A percentile compares a stretch with the other conserved stretches of the same genome.
Conservation (phyloP, 2,113 vertebrate genomes). For the Ceuthmochares aereus region DNA sequence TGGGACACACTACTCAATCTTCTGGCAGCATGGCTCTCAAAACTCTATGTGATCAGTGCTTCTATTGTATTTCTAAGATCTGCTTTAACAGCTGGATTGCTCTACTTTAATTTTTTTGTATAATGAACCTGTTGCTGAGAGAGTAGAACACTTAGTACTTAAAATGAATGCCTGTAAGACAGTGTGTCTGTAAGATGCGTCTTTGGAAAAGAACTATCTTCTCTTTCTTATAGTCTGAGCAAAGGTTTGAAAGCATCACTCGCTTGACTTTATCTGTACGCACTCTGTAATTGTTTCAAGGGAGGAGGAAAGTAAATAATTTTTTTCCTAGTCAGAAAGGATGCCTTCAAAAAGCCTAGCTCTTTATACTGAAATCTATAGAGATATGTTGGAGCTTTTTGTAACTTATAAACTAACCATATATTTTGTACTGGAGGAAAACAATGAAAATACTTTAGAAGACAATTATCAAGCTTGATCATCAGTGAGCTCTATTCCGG, state of each 20-base stretch:
- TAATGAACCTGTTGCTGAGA: not conserved
- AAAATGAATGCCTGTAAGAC: not conserved
- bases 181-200: not conserved
- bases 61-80: not conserved
- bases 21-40: not conserved
- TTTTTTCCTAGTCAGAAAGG: not conserved
- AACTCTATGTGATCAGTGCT: not conserved
- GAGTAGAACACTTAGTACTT: not conserved
- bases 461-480: not conserved
- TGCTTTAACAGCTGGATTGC: not conserved
- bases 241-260: not conserved
- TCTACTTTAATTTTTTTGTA: not conserved
- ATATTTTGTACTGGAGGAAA: not conserved
- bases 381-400: not conserved
- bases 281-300: not conserved
- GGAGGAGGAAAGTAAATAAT: not conserved
- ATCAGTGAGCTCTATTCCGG: not conserved
- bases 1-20: not conserved
- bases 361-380: not conserved
- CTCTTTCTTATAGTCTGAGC: not conserved
- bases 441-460: not conserved
- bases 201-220: not conserved
- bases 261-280: not conserved
- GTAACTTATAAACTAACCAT: not conserved
- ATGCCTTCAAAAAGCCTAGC: not conserved